A percentile compares a stretch with the other conserved stretches of the same genome.
Evolutionary conservation across 2,888 invertebrate species (phyloP).

Genomic region (Agonopterix subpropinquella): DNA sequence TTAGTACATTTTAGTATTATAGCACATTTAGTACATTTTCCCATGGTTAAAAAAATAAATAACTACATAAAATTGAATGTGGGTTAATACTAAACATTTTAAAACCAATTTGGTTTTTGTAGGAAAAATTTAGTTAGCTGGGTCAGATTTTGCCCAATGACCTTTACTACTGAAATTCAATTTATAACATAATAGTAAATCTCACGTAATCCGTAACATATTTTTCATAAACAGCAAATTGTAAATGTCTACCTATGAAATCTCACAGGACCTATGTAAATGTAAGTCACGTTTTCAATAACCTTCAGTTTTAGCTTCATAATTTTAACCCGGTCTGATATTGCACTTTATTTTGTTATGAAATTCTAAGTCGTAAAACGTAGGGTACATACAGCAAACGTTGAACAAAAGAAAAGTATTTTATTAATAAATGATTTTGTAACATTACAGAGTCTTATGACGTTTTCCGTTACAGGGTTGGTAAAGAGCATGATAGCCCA

Average conservation of each 20-base stretch:
- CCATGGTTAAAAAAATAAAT: too few species aligned
- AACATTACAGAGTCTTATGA: not conserved
- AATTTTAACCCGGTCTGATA: conserved; percentile 70
- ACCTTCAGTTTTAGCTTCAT: conserved; percentile 75
- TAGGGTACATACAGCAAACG: conserved; percentile 7
- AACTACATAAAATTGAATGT: too few species aligned
- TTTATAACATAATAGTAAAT: not conserved
- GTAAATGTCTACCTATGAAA: conserved; percentile 43
- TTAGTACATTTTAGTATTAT: too few species aligned
- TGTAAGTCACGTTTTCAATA: conserved; percentile 76
- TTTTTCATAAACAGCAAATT: conserved; percentile 12
- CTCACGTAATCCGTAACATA: conserved; percentile 7
- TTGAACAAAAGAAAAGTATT: conserved; percentile 3
- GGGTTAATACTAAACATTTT: too few species aligned
- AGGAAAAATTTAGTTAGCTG: too few species aligned
- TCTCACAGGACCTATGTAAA: conserved; percentile 64
- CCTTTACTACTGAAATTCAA: not conserved
- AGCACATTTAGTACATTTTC: too few species aligned
- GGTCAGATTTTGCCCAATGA: too few species aligned
- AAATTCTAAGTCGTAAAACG: conserved; percentile 41
- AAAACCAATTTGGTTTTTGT: too few species aligned
- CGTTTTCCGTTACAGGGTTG: not conserved
- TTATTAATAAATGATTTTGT: conserved; percentile 5
- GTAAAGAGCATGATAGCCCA: too few species aligned
- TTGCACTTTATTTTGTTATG: conserved; percentile 70